Conservation (phyloP, 2,113 vertebrate species). For the Hippocampus guttulatus region DNA sequence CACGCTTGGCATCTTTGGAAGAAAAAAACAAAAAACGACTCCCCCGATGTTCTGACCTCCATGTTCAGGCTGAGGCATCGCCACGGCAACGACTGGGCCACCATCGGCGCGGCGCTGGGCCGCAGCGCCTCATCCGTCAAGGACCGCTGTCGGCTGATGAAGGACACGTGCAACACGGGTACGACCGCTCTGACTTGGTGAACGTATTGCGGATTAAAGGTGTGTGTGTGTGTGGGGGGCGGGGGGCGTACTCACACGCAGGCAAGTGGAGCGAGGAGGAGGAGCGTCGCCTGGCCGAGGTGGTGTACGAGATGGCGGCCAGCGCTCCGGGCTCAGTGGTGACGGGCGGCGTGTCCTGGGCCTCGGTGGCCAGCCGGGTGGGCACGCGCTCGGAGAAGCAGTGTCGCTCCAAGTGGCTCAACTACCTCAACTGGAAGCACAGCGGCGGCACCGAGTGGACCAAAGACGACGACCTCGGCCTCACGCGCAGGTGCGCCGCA, state of each 20-base stretch:
- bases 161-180: conserved; percentile 99
- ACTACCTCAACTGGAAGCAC: conserved; percentile 99
- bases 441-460: conserved; percentile 98
- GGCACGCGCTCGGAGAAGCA: conserved; percentile 97
- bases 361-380: conserved; percentile 88
- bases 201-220: no score
- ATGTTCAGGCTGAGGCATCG: conserved; percentile 82
- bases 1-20: no score
- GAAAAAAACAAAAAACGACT: no score
- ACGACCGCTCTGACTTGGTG: background rate
- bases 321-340: conserved; percentile 89
- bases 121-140: conserved; percentile 97
- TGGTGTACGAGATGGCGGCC: conserved; percentile 93
- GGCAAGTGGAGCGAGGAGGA: conserved; percentile 99
- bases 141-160: conserved; percentile 95
- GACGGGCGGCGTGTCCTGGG: conserved; percentile 96
- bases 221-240: no score
- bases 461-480: conserved; percentile 94
- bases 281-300: conserved; percentile 87
- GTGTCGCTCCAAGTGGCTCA: conserved; percentile 97
- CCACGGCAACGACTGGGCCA: conserved; percentile 98
- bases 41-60: background rate
- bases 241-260: conserved; percentile 34
- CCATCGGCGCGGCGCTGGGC: conserved; percentile 92
- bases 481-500: conserved; percentile 79